Conservation (phyloP, 2,888 invertebrate genomes). For the Dendrolimus houi region DNA sequence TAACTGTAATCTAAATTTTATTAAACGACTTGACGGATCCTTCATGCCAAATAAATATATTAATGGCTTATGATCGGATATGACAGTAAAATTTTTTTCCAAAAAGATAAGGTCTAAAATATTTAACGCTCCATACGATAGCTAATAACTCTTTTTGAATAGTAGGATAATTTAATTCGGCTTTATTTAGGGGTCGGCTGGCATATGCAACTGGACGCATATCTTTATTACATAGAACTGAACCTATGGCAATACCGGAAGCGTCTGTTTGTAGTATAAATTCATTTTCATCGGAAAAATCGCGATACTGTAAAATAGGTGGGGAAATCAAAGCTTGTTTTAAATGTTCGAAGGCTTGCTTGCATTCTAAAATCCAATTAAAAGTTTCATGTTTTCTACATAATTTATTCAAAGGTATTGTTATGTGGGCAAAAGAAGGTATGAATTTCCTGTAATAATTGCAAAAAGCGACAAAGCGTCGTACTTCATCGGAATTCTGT, state of each 20-base stretch:
- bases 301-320: no score
- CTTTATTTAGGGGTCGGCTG: no score
- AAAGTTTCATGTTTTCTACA: neutral
- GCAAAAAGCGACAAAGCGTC: no score
- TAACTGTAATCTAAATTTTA: neutral
- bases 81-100: neutral
- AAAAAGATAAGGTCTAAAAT: neutral
- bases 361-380: neutral
- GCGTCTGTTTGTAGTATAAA: no score
- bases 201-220: no score
- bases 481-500: no score
- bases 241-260: no score
- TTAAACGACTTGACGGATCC: neutral
- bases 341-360: neutral
- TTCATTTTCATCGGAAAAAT: no score
- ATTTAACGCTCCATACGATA: slow-evolving; percentile 9
- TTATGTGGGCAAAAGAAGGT: neutral
- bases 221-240: no score
- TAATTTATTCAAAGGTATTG: neutral
- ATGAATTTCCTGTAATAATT: neutral
- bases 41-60: neutral
- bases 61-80: neutral
- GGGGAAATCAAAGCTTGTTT: no score
- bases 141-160: slow-evolving; percentile 11
- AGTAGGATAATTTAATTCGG: no score